These are phyloP conservation scores for Acleris literana DNA, from an alignment of 2,888 invertebrate species.

Conservation along the genomic window DNA sequence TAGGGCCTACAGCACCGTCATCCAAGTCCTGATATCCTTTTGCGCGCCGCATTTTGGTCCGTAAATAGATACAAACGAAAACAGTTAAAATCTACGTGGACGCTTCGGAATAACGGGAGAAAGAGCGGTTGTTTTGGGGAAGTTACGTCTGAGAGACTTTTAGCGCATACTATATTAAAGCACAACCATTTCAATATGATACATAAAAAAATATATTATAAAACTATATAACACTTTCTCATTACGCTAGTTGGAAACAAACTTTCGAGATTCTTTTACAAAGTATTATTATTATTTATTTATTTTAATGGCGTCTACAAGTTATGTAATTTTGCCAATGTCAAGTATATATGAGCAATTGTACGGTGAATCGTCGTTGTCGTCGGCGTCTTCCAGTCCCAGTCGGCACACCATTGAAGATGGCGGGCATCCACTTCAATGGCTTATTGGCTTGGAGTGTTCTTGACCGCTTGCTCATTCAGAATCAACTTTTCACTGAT, in stretches of 20 bases:
- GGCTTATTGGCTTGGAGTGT: too few species aligned
- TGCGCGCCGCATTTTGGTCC: slow-evolving; percentile 73
- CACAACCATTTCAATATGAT: not conserved
- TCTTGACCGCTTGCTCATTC: too few species aligned
- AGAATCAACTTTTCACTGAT: too few species aligned
- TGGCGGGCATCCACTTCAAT: too few species aligned
- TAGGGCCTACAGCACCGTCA: slow-evolving; percentile 66
- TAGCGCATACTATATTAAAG: not conserved
- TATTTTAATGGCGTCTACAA: too few species aligned
- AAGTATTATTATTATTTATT: too few species aligned
- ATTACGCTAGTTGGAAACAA: slow-evolving; percentile 12
- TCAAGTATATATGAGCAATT: too few species aligned
- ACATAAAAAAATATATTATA: not conserved
- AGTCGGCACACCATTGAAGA: too few species aligned
- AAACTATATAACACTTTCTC: not conserved
- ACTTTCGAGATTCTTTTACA: slow-evolving; percentile 27
- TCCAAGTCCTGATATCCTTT: slow-evolving; percentile 86
- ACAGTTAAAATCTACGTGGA: slow-evolving; percentile 65
- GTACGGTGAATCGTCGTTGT: too few species aligned
- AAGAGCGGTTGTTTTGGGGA: slow-evolving; percentile 26
- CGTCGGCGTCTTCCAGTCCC: too few species aligned
- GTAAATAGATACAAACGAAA: slow-evolving; percentile 40
- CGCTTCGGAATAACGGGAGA: slow-evolving; percentile 61
- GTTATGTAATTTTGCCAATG: too few species aligned
- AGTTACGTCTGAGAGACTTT: not conserved